A percentile compares a stretch with the other conserved stretches of the same genome.
Conservation (phyloP, 2,797 vertebrate genomes). For the Streptopelia turtur region DNA sequence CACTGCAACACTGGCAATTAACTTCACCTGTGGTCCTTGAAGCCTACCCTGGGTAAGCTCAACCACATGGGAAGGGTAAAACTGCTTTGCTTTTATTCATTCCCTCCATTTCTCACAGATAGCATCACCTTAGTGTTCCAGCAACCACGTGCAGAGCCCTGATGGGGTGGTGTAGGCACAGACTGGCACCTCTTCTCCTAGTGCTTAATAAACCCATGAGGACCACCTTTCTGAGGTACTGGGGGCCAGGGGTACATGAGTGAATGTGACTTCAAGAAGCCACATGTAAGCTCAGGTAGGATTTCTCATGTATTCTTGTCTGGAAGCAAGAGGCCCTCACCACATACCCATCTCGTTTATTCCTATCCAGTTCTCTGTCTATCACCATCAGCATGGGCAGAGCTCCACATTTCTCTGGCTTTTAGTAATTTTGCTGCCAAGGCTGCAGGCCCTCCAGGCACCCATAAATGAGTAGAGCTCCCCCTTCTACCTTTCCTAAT, state of each 20-base stretch:
- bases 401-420: neutral
- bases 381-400: neutral
- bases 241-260: neutral
- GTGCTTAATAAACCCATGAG: neutral
- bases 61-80: fast-evolving
- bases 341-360: neutral
- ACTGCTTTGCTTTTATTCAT: neutral
- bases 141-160: neutral
- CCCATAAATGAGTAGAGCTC: neutral
- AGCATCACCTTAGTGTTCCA: too few relatives aligned
- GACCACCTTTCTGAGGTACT: neutral
- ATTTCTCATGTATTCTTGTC: neutral
- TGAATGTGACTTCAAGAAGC: neutral
- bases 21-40: neutral
- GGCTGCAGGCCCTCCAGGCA: neutral
- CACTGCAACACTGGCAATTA: neutral
- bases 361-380: neutral
- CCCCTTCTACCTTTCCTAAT: neutral
- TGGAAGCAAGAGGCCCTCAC: neutral
- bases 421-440: neutral
- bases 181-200: neutral
- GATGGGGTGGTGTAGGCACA: too few relatives aligned
- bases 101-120: neutral
- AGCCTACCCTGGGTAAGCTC: fast-evolving
- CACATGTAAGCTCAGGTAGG: neutral